Percentiles rank a stretch among this genome's conserved stretches.
Conservation (phyloP, 2,888 invertebrate genomes). For the Rhaphigaster nebulosa region DNA sequence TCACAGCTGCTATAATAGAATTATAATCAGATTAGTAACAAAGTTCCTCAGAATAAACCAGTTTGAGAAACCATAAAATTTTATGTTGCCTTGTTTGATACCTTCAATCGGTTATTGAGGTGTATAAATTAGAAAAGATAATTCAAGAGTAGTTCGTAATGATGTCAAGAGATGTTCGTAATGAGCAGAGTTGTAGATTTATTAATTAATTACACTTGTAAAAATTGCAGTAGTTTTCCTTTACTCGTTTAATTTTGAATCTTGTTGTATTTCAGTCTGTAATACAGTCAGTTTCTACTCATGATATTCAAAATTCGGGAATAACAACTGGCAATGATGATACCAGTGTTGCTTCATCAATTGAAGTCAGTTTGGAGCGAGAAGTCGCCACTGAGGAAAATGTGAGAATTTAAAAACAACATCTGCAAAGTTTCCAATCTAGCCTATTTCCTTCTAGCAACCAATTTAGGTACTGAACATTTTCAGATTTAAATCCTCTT, state of each 20-base stretch:
- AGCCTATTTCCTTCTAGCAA: not conserved
- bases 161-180: too few relatives aligned
- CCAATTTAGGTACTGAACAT: not conserved
- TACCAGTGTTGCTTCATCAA: slow-evolving; percentile 24
- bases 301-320: slow-evolving; percentile 26
- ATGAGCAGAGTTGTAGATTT: too few relatives aligned
- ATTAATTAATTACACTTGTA: not conserved
- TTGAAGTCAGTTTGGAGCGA: slow-evolving; percentile 9
- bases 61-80: too few relatives aligned
- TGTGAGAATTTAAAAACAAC: not conserved
- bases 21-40: too few relatives aligned
- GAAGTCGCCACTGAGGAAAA: not conserved
- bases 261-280: not conserved
- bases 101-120: too few relatives aligned
- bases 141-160: too few relatives aligned
- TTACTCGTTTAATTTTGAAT: not conserved
- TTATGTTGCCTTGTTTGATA: too few relatives aligned
- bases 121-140: too few relatives aligned
- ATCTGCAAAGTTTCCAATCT: not conserved
- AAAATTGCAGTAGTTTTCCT: not conserved
- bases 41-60: too few relatives aligned
- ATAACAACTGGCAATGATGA: not conserved
- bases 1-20: too few relatives aligned
- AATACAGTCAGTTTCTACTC: not conserved
- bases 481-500: not conserved